Base-by-base conservation (phyloP, 2,113 vertebrate species). In the Lipophrys pholis region DNA sequence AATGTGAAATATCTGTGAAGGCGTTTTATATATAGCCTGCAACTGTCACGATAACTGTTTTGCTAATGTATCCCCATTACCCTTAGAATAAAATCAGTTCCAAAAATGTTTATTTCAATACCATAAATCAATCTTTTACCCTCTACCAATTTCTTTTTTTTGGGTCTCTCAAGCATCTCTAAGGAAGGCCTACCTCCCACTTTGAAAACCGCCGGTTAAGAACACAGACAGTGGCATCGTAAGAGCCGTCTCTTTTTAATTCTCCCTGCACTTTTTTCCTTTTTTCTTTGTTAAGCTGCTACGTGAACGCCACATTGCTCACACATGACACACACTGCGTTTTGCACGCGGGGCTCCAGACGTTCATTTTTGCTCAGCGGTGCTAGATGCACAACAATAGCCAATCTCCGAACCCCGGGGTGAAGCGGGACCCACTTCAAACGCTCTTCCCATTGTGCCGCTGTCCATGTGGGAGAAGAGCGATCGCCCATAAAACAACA, bases 351-450 rank as follows among this genome's bases (percentile, higher is more conserved):
- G 86, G 46, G 80, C 80, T 82, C 81, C 88, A 91, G 84, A 88
- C 83, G 48, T 83, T 68, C 73, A 86, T 83, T 73, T 81, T 30
- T 69, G 63, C 84, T 86, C 75, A 76, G 77, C 49, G 65, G 76
- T 77, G 78, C 87, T 86, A 84, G 86, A 87, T 82, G 80, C 74
- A 77, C 87, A 89, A 86, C 90, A 89, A 88, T 81, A 80, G 81
- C 81, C 85, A 89, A 86, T 71, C 87, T 81, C 79, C 82, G 82
- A 82, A 87, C 83, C 89, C 90, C 51, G 88, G 91, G 88, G 89
- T 87, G 87, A 85, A 87, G 88, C 58, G 55, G 86, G 84, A 69
- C 63, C 48, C 70, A 84, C 88, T 92, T 90, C 84, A 93, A 91
- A 90, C 85, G 39, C 69, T 65, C 76, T 85, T 76, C 77, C 79